Conservation (phyloP, 2,113 vertebrate species). For the Clarias magur region DNA sequence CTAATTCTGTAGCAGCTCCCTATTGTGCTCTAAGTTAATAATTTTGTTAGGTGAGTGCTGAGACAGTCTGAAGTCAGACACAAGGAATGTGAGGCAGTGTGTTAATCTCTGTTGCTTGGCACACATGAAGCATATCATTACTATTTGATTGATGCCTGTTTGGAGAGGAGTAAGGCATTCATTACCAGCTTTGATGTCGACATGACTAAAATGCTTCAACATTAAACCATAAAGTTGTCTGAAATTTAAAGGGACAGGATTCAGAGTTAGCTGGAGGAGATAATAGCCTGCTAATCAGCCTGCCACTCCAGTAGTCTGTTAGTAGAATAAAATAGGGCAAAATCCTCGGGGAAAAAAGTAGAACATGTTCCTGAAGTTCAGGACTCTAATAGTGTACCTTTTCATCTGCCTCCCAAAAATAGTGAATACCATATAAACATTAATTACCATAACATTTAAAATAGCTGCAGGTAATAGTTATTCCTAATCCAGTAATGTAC, state of each 20-base stretch:
- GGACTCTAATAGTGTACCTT: neutral
- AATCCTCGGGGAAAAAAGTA: neutral
- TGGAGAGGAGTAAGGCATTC: constrained; percentile 62
- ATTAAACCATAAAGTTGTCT: constrained; percentile 31
- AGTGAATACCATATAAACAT: no score
- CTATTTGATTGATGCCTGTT: constrained; percentile 64
- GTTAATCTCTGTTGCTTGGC: constrained; percentile 65
- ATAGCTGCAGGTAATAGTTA: neutral
- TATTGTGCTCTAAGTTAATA: constrained; percentile 52
- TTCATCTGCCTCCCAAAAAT: neutral
- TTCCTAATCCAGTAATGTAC: neutral
- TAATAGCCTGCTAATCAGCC: neutral
- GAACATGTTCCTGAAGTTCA: neutral
- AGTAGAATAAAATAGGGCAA: neutral
- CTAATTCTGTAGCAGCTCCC: constrained; percentile 61
- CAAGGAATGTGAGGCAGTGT: constrained; percentile 70
- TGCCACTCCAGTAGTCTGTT: neutral
- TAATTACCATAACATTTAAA: no score
- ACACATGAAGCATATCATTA: constrained; percentile 62
- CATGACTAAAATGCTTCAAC: constrained; percentile 59
- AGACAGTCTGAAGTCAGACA: constrained; percentile 69
- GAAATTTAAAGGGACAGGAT: constrained; percentile 40
- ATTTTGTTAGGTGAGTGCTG: constrained; percentile 62
- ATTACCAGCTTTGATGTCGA: constrained; percentile 67
- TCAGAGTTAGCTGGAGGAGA: constrained; percentile 21